Evolutionary conservation across 2,797 vertebrate genomes (phyloP), one percentile per base, ranked within the genome.

Genomic region (Ptychobarbus kaznakovi): DNA sequence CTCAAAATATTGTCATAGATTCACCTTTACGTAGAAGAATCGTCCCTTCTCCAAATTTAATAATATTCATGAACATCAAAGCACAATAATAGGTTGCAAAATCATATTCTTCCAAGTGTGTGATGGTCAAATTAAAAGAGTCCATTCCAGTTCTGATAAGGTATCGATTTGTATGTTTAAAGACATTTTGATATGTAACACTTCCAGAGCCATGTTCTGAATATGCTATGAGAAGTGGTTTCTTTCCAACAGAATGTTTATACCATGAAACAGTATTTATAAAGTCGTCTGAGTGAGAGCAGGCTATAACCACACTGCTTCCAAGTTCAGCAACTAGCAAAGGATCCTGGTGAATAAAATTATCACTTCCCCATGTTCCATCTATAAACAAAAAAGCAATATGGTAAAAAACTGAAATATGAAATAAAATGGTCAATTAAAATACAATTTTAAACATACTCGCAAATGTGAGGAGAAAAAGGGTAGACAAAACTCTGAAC

Each of bases 81-180:
- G 65, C 53, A 84, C 85, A 88, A 73, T 78, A 84, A 15, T 86
- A 86, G 4, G 18, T 86, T 51, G 82, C 82, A 77, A 78, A 84
- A 25, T 84, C 80, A 68, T 70, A 80, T 44, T 77, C n/a, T 25
- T 51, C 15, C 22, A 76, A 42, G 1, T 49, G 4, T 4, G 6
- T 40, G 13, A 87, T 75, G 4, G 8, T 84, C 61, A 87, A 53
- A 58, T 84, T 74, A 38, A 68, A 81, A 63, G 35, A 53, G 22
- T 12, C 20, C 7, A 11, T 38, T n/a, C 40, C 76, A 65, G 6
- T 83, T 10, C 7, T 25, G 15, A 87, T 32, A 13, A 4, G 12
- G 25, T 65, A 38, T 15, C 51, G 66, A 42, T 73, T 28, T 35
- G 7, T 22, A 1, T 49, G 20, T 11, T 56, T 3, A 61, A 68